These are phyloP conservation scores for Pterobdella sp. DNA, from an alignment of 2,888 invertebrate species.

Conservation along the genomic window DNA sequence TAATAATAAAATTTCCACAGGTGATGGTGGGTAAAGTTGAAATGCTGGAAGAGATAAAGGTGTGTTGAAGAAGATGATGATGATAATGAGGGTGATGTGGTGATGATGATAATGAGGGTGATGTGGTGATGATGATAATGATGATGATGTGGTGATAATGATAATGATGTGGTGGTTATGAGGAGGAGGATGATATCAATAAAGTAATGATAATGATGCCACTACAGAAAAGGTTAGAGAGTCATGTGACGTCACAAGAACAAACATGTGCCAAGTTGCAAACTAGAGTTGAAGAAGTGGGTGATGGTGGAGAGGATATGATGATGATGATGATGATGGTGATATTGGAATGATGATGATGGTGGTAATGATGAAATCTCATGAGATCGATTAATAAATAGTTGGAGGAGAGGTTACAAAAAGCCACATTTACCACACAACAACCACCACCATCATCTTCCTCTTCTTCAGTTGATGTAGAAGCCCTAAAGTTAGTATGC, in stretches of 20 bases:
- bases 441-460: too few relatives aligned
- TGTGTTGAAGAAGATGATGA: background rate
- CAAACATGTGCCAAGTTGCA: background rate
- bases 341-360: background rate
- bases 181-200: slow-evolving; percentile 3
- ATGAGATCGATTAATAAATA: too few relatives aligned
- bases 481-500: too few relatives aligned
- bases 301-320: background rate
- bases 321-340: background rate
- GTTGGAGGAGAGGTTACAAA: background rate
- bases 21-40: background rate
- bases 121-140: slow-evolving; percentile 27
- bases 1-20: background rate
- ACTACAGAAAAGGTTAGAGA: background rate
- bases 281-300: background rate
- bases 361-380: too few relatives aligned
- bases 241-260: background rate
- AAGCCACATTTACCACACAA: too few relatives aligned
- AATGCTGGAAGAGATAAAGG: background rate
- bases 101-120: slow-evolving; percentile 16
- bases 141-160: slow-evolving; percentile 21
- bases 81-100: slow-evolving; percentile 20
- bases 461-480: too few relatives aligned
- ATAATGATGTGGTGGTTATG: slow-evolving; percentile 13
- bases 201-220: slow-evolving; percentile 14